Evolutionary conservation across 1,140 invertebrate genomes (phyloP).

Genomic region (Chrysopa pallens): DNA sequence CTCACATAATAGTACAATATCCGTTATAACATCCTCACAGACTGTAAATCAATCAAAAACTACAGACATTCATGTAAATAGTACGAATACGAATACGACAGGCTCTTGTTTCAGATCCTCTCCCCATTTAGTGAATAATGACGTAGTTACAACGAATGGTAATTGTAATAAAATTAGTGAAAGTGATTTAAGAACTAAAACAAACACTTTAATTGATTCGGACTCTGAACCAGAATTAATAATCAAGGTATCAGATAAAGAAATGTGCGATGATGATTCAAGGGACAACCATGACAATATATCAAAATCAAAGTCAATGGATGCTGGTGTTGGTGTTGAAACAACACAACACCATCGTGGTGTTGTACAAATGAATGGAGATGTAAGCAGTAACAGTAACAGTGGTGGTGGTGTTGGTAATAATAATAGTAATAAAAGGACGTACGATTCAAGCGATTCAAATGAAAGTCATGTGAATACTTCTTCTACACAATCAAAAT

Average conservation of each 20-base stretch:
- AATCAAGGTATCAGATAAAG: constrained; percentile 10
- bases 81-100: constrained; percentile 13
- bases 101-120: constrained; percentile 20
- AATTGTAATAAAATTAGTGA: constrained; percentile 4
- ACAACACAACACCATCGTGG: too few relatives aligned
- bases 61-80: constrained; percentile 4
- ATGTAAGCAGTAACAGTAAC: constrained; percentile 13
- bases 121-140: not conserved
- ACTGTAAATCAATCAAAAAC: too few relatives aligned
- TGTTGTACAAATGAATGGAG: not conserved
- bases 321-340: constrained; percentile 5
- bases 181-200: constrained; percentile 1
- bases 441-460: constrained; percentile 23
- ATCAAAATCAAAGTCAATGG: not conserved
- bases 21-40: not conserved
- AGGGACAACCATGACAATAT: not conserved
- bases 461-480: constrained; percentile 20
- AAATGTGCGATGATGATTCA: constrained; percentile 10
- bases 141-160: constrained; percentile 4
- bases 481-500: constrained; percentile 20
- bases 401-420: constrained; percentile 15
- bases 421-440: constrained; percentile 21
- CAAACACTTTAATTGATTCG: not conserved
- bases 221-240: constrained; percentile 10
- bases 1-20: not conserved